Conservation (phyloP, 2,888 invertebrate genomes). For the Xestia ashworthii region DNA sequence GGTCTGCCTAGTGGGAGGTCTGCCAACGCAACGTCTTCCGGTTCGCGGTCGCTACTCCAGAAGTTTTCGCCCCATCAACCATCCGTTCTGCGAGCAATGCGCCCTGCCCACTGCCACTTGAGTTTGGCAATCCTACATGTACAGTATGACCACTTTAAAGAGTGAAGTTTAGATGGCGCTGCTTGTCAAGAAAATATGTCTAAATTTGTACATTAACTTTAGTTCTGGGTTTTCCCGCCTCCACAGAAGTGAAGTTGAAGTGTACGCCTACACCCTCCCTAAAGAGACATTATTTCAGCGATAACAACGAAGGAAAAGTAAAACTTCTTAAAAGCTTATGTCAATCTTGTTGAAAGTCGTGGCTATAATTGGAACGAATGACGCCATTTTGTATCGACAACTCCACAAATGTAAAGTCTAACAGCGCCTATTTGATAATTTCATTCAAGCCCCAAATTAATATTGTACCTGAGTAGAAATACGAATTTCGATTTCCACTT, state of each 20-base stretch:
- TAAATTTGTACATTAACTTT: neutral
- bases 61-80: too few species aligned
- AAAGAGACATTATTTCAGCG: neutral
- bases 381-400: neutral
- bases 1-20: too few species aligned
- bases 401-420: neutral
- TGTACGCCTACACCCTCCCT: neutral
- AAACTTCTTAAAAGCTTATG: neutral
- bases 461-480: neutral
- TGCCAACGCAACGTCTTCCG: too few species aligned
- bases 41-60: too few species aligned
- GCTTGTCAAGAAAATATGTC: too few species aligned
- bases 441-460: neutral
- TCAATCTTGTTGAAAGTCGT: neutral
- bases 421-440: neutral
- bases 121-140: too few species aligned
- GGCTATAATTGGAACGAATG: neutral
- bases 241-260: too few species aligned
- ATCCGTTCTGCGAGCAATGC: too few species aligned
- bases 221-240: neutral
- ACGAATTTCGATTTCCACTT: neutral
- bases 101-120: too few species aligned
- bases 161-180: neutral
- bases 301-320: neutral
- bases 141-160: neutral